phyloP scores from a whole-genome alignment of 2,888 invertebrate species.

The Artemia sp. region DNA sequence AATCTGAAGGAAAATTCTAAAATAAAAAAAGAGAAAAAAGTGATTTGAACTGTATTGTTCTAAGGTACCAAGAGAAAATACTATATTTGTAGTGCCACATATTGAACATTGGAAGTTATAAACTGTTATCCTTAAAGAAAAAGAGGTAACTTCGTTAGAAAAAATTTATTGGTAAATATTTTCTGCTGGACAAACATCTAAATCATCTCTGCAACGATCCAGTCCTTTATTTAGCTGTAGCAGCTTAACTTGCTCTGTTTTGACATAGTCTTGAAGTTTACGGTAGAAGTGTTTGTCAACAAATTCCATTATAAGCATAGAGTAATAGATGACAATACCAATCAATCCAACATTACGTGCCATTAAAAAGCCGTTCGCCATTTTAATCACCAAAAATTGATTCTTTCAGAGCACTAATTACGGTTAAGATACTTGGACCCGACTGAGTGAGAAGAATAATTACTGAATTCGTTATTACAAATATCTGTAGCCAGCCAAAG shows the following conservation, averaged over 20 bases:
- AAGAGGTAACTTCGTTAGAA: too few species aligned
- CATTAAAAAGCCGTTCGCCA: neutral
- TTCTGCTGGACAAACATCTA: neutral
- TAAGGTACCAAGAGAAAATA: too few species aligned
- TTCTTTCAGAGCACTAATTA: neutral
- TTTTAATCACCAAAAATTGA: neutral
- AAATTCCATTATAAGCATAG: neutral
- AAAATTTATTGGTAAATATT: too few species aligned
- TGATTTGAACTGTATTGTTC: too few species aligned
- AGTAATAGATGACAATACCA: neutral
- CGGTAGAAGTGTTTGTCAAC: neutral
- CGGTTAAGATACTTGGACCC: neutral
- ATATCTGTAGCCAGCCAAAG: neutral
- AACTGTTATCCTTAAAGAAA: too few species aligned
- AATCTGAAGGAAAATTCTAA: too few species aligned
- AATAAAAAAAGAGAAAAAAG: too few species aligned
- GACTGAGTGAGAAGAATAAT: conserved; percentile 9
- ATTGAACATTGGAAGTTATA: too few species aligned
- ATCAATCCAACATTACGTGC: neutral
- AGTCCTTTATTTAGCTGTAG: neutral
- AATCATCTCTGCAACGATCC: neutral
- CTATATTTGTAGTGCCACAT: too few species aligned
- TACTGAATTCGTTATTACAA: neutral
- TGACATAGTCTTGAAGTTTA: conserved; percentile 4
- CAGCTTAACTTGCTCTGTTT: neutral